Evolutionary conservation across 2,888 invertebrate genomes (phyloP).

Genomic region (Oscheius myriophilus): DNA sequence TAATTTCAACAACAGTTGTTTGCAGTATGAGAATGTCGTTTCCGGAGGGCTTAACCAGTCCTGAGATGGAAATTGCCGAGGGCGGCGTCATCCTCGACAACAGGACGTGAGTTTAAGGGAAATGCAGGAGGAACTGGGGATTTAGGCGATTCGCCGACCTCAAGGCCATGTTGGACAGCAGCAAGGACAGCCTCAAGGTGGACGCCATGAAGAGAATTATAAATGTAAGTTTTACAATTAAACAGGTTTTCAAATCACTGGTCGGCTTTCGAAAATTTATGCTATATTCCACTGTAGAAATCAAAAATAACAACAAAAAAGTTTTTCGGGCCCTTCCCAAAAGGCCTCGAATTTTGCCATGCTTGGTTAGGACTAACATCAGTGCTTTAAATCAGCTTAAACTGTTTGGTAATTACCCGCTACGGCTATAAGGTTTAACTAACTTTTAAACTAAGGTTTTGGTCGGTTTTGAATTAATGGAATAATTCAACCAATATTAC

Average conservation of each 20-base stretch:
- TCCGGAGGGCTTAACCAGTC: slow-evolving; percentile 60
- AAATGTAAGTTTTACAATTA: slow-evolving; percentile 76
- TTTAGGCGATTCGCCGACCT: slow-evolving; percentile 83
- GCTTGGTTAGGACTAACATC: no score
- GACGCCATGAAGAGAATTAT: slow-evolving; percentile 99
- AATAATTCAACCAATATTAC: no score
- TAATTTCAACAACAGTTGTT: background rate
- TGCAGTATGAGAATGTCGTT: slow-evolving; percentile 59
- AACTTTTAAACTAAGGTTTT: no score
- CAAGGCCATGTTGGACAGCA: slow-evolving; percentile 96
- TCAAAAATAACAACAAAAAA: no score
- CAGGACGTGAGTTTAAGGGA: slow-evolving; percentile 51
- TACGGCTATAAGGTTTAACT: no score
- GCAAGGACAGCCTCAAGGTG: slow-evolving; percentile 93
- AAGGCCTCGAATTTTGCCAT: no score
- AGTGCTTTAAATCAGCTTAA: no score
- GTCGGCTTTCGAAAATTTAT: no score
- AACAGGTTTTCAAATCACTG: background rate
- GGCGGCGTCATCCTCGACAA: slow-evolving; percentile 68
- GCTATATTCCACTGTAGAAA: no score
- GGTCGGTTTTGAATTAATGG: no score
- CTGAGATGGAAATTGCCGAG: slow-evolving; percentile 67
- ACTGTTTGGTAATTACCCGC: no score
- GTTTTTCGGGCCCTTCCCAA: no score
- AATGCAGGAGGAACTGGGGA: background rate